Evolutionary conservation across 2,797 vertebrate species (phyloP), one percentile per base, ranked within the genome.

Genomic region (Forpus xanthops): DNA sequence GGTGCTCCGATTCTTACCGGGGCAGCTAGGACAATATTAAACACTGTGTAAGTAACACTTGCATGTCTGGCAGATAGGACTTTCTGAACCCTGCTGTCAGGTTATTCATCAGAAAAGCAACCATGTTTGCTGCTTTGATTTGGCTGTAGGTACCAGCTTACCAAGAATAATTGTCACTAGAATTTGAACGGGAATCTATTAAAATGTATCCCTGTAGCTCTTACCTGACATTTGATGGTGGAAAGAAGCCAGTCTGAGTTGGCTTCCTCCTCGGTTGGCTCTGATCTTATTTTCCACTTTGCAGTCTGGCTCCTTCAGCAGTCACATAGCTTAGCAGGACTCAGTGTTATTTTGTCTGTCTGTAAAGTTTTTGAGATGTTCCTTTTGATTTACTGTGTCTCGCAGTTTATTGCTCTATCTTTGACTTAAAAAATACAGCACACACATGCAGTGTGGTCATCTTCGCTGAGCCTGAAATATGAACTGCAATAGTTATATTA

Each of bases 251-350:
- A 96, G 68, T 44, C 78, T 80, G 49, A 64, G 75, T 15, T 95
- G 94, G 94, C 92, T 92, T 89, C 39, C 25, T 53, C 31, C 78
- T 92, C 2, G 0, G 12, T 68, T 96, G 89, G 91, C 95, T 93
- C 85, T n/a, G 37, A 45, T 77, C 35, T 64, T 44, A 74, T 93
- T 95, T 94, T 92, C 85, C 75, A 64, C 75, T 92, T 94, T 73
- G 81, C 78, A 76, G 81, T 92, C 86, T 96, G 92, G 71, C 94
- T 96, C 35, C 67, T 79, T 70, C 60, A 76, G 70, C 88, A 80
- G 83, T 65, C 28, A 0, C 66, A 62, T 84, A 90, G 50, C 41
- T 93, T 90, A 87, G 84, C 74, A 76, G 81, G 47, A 52, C 44
- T 87, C 41, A 3, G 1, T 31, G 12, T 77, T 91, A 16, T 94